Percentiles rank a stretch among this genome's conserved stretches.
phyloP scores from a whole-genome alignment of 2,797 vertebrate genomes.

The Nannoperca australis region DNA sequence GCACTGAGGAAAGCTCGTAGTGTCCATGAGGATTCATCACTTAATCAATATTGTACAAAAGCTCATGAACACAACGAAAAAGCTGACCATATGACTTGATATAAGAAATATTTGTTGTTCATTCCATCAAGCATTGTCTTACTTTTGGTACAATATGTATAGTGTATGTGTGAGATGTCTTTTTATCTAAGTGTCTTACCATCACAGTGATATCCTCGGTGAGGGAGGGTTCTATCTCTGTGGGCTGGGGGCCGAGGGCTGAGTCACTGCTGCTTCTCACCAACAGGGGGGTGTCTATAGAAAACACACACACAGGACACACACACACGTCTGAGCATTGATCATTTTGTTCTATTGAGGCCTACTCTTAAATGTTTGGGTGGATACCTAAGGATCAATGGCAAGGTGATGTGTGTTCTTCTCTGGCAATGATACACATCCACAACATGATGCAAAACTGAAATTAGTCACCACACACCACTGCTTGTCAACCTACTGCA shows the following conservation, averaged over 20 bases:
- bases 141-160: not conserved
- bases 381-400: not conserved
- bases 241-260: constrained; percentile 68
- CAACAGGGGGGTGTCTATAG: constrained; percentile 78
- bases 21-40: constrained; percentile 16
- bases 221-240: constrained; percentile 61
- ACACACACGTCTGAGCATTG: not conserved
- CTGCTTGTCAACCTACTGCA: not conserved
- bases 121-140: too few species aligned
- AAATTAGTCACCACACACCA: not conserved
- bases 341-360: not conserved
- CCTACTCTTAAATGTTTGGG: not conserved
- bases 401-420: not conserved
- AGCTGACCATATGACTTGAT: not conserved
- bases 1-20: constrained; percentile 15
- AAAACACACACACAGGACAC: constrained; percentile 23
- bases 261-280: constrained; percentile 83
- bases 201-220: constrained; percentile 50
- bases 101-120: not conserved
- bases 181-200: constrained; percentile 57
- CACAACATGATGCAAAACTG: not conserved
- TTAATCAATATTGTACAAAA: constrained; percentile 35
- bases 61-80: not conserved
- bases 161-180: not conserved
- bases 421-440: not conserved